Evolutionary conservation across 2,797 vertebrate genomes (phyloP).

Genomic region (Toxotes lorentzi): DNA sequence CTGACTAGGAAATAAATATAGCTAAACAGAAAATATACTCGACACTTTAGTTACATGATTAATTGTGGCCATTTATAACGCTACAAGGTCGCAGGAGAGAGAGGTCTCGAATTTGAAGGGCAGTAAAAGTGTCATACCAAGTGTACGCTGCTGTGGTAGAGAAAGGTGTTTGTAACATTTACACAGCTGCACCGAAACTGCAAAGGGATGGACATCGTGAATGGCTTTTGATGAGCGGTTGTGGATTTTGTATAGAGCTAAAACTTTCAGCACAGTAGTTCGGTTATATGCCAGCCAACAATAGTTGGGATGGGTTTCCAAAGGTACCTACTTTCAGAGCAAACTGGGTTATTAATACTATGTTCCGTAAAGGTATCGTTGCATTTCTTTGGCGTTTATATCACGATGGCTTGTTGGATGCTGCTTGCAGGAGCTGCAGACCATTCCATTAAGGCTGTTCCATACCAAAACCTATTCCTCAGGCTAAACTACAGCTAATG

Average conservation of each 20-base stretch:
- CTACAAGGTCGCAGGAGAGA: constrained; percentile 72
- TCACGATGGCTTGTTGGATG: constrained; percentile 84
- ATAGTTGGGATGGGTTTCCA: constrained; percentile 43
- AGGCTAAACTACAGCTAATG: constrained; percentile 74
- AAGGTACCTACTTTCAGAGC: constrained; percentile 19
- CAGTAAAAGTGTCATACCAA: constrained; percentile 74
- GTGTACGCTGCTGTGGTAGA: constrained; percentile 33
- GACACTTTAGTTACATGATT: constrained; percentile 37
- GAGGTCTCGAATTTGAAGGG: constrained; percentile 70
- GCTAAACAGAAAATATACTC: constrained; percentile 24
- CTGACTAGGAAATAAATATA: constrained; percentile 10
- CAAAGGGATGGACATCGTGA: constrained; percentile 48
- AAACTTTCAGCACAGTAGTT: constrained; percentile 82
- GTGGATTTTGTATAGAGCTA: constrained; percentile 69
- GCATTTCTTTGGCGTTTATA: constrained; percentile 64
- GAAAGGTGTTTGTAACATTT: constrained; percentile 23
- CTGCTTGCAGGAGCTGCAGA: constrained; percentile 85
- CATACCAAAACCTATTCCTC: constrained; percentile 83
- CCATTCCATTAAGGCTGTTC: constrained; percentile 84
- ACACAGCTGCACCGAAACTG: constrained; percentile 51
- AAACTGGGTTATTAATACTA: constrained; percentile 1
- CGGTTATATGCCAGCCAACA: constrained; percentile 57
- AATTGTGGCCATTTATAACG: constrained; percentile 57
- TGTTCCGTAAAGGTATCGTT: constrained; percentile 22
- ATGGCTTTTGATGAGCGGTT: constrained; percentile 67